Base-by-base conservation (phyloP, 1,140 invertebrate genomes). In the Protaetia brevitarsis region DNA sequence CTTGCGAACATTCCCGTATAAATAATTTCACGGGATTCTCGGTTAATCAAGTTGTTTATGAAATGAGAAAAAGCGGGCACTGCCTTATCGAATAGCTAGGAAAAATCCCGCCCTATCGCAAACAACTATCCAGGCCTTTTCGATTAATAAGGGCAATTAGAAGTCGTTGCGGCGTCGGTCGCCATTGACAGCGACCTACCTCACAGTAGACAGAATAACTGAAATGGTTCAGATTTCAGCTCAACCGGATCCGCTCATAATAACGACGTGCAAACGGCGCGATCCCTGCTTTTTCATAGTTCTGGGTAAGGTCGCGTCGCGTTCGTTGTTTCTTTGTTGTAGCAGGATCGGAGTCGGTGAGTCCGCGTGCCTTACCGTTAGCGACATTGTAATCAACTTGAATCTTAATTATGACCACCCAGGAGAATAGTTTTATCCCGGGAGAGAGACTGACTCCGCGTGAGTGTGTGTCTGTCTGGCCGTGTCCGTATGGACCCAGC, bases 351-450 rank as follows among this genome's bases (percentile, higher is more conserved):
- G 13, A 45, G 41, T 16, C 41, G n/a, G n/a, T 13, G 41, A 45
- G 41, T 73, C 63, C 67, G 73, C 69, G 72, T 75, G 71, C 70
- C 73, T 69, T 76, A 76, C 73, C 73, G 73, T 73, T 74, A 75
- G 70, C 72, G 68, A 74, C 74, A 75, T 76, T 75, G 75, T 71
- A 76, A 76, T 76, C 75, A 75, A 45, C 41, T 45, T 45, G 41
- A 45, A 45, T 45, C 41, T 76, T 76, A 76, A 76, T 76, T 76
- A 76, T 73, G 74, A 69, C 74, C 74, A 76, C 74, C 74, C 74
- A 74, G 63, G 71, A 76, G 74, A 66, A 72, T 72, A 72, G 71
- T 71, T 74, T 74, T 73, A 70, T 72, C 69, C 68, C 34, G 61
- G 58, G 45, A 37, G 51, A 11, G 68, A 66, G 65, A 60, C 58